phyloP scores from a whole-genome alignment of 1,140 invertebrate species.

The Cotesia glomerata region DNA sequence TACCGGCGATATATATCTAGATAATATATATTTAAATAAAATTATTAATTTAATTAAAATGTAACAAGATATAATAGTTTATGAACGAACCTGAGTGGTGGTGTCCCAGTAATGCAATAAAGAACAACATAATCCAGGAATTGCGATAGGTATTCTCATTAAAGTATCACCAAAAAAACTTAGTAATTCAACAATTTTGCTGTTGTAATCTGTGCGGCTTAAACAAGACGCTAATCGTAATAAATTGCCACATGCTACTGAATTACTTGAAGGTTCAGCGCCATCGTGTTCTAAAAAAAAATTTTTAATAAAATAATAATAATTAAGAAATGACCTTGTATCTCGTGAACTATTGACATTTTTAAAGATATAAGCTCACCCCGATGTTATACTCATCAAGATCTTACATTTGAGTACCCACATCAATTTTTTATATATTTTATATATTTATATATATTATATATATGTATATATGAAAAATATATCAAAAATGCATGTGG shows the following conservation, averaged over 20 bases:
- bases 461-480: too few species aligned
- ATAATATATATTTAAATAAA: conserved; percentile 37
- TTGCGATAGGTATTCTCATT: conserved; percentile 67
- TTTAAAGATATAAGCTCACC: too few species aligned
- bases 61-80: too few species aligned
- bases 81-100: conserved; percentile 68
- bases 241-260: conserved; percentile 85
- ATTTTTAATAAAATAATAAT: not conserved
- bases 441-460: too few species aligned
- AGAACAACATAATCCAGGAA: conserved; percentile 82
- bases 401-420: too few species aligned
- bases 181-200: conserved; percentile 71
- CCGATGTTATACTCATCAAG: too few species aligned
- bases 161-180: conserved; percentile 69
- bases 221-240: conserved; percentile 75
- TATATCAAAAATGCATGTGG: too few species aligned
- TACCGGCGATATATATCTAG: conserved; percentile 73
- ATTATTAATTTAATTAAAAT: too few species aligned
- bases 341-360: too few species aligned
- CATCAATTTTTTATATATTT: too few species aligned
- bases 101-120: conserved; percentile 73
- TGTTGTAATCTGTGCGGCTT: conserved; percentile 65
- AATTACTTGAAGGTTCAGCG: conserved; percentile 91
- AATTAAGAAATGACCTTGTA: too few species aligned
- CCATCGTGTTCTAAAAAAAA: conserved; percentile 83